Evolutionary conservation across 2,888 invertebrate species (phyloP), one percentile per base, ranked within the genome.

Genomic region (Lasioglossum zephyrum): DNA sequence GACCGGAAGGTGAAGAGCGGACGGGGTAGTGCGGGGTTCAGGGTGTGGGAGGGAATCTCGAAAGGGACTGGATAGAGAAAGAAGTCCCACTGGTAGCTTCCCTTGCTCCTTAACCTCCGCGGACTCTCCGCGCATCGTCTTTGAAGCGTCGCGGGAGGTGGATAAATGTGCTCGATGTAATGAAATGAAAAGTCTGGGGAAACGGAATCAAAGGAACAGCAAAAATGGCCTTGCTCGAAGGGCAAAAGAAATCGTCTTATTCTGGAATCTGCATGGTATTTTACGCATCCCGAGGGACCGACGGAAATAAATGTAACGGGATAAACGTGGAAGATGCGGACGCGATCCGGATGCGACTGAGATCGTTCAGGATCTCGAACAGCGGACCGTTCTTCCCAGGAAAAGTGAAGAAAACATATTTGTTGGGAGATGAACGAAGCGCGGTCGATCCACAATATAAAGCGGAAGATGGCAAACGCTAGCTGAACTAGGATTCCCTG

Each of bases 161-260:
- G 74, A 77, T 74, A 77, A 77, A 77, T 69, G 77, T 60, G 77
- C 66, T 36, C 53, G 73, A 73, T 41, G 57, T 82, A 82, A 82
- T 69, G 53, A 84, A 75, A 84, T 72, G 74, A 82, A 77, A 79
- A 75, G 53, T 18, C 72, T 26, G 47, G 13, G 41, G 69, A 73
- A 79, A 73, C 47, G 73, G 39, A 77, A 77, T 70, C 66, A 84
- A 70, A 77, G 66, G 79, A 18, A 72, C 60, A 66, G 39, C 53
- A 84, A 66, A 75, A 73, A 73, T 79, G 31, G 63, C 69, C 16
- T 13, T 77, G 81, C 77, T 41, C 57, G 39, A n/a, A 36, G 18
- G n/a, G 36, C 26, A 69, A 53, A 60, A 74, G 31, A 69, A 49
- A 39, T 73, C 66, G 49, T 36, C 31, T 77, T 77, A 77, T 69